Percentiles rank a stretch among this genome's conserved stretches.
phyloP scores from a whole-genome alignment of 2,113 vertebrate species.

The Oreochromis tanganicae region DNA sequence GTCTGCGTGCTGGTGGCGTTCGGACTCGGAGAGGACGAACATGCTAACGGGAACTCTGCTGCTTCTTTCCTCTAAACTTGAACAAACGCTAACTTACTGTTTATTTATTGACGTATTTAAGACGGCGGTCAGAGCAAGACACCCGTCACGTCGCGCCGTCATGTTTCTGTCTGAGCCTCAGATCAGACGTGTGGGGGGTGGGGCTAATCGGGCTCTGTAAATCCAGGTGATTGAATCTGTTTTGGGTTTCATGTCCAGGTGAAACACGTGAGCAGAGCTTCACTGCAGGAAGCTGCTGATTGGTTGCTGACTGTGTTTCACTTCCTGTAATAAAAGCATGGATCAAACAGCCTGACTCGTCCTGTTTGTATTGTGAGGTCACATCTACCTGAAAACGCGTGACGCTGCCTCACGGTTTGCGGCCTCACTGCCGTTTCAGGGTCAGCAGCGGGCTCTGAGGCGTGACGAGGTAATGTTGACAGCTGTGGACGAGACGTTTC shows the following conservation, averaged over 20 bases:
- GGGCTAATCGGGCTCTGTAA: neutral
- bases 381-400: neutral
- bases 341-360: neutral
- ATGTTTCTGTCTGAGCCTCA: neutral
- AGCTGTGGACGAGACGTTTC: neutral
- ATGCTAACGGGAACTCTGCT: neutral
- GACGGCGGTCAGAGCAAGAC: neutral
- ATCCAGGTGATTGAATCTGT: neutral
- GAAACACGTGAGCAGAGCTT: neutral
- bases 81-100: neutral
- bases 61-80: neutral
- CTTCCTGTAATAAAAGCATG: neutral
- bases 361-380: neutral
- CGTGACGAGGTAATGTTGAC: neutral
- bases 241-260: neutral
- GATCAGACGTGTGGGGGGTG: neutral
- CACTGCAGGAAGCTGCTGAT: neutral
- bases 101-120: neutral
- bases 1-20: neutral
- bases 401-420: neutral
- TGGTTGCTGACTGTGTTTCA: neutral
- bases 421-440: neutral
- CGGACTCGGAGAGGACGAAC: neutral
- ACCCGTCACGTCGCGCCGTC: too few species aligned
- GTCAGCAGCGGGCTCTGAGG: neutral